Base-by-base conservation (phyloP, 1,140 invertebrate species). In the Pantala flavescens region DNA sequence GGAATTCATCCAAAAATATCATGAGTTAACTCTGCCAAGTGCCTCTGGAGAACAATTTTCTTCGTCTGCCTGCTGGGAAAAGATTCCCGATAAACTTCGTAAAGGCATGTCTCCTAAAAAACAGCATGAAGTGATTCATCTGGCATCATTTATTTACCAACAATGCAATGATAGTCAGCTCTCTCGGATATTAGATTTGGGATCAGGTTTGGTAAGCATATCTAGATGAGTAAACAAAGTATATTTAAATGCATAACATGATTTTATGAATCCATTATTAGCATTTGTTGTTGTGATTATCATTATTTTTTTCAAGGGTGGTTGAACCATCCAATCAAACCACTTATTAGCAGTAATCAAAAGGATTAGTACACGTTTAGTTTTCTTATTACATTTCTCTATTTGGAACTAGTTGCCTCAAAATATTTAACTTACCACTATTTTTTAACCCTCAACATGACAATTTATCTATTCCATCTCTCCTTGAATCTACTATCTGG, bases 141-240 rank as follows among this genome's bases (percentile, higher is more conserved):
- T 76, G 72, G 43, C 72, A 72, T 76, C 16, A 23, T 75, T 28
- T 71, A 75, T 75, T 77, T 83, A 42, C 81, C 82, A 71, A 78
- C 79, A 72, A 72, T 70, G 79, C 49, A 74, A 80, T 70, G 76
- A 84, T 71, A 73, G 81, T 23, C 80, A 82, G 12, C 84, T 88
- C 77, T 78, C 84, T 75, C 82, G 86, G n/a, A 84, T 94, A 70
- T 83, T 95, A 9, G 93, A 95, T 84, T 85, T 94, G 78, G 93
- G 93, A n/a, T 87, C 90, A 63, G 93, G 93, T 43, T 82, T 93
- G 83, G 88, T 89, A 84, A 84, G 81, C 82, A 24, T 76, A 36
- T 76, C 55, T 43, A 63, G 12, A 55, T 75, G 55, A 49, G 21
- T 75, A 23, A 73, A 73, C 7, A 43, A 71, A 73, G 9, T 43